phyloP scores from a whole-genome alignment of 92 coral and sea anemone species.

The Bergia puertoricense region DNA sequence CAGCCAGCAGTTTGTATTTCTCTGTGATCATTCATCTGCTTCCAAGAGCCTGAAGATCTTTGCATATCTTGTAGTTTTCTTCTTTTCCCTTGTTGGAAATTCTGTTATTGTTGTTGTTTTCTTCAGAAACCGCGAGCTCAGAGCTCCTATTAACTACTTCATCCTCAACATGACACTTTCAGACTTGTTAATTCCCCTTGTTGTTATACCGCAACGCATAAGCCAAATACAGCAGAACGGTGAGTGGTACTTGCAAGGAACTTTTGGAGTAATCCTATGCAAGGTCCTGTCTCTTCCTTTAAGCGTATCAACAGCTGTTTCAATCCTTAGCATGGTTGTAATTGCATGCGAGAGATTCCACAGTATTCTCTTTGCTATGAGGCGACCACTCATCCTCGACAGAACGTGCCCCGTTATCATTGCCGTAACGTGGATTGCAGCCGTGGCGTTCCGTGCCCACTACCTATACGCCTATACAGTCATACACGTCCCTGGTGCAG shows the following conservation, averaged over 20 bases:
- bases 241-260: not conserved
- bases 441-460: not conserved
- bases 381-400: not conserved
- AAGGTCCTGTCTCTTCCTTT: not conserved
- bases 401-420: not conserved
- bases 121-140: not conserved
- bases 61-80: not conserved
- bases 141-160: constrained; percentile 13
- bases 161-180: constrained; percentile 11
- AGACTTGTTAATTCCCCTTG: constrained; percentile 12
- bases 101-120: constrained; percentile 10
- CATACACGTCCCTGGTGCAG: not conserved
- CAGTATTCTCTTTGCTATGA: constrained; percentile 20
- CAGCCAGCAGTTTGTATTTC: not conserved
- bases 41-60: not conserved
- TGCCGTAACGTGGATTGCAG: not conserved
- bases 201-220: not conserved
- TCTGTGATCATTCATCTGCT: constrained; percentile 2
- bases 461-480: constrained; percentile 1
- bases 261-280: not conserved
- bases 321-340: not conserved
- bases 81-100: constrained; percentile 2
- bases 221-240: not conserved
- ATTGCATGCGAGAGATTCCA: constrained; percentile 16
- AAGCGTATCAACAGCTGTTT: constrained; percentile 19